Percentiles rank a stretch among this genome's conserved stretches.
Conservation (phyloP, 2,797 vertebrate genomes). For the Buceros bicornis region DNA sequence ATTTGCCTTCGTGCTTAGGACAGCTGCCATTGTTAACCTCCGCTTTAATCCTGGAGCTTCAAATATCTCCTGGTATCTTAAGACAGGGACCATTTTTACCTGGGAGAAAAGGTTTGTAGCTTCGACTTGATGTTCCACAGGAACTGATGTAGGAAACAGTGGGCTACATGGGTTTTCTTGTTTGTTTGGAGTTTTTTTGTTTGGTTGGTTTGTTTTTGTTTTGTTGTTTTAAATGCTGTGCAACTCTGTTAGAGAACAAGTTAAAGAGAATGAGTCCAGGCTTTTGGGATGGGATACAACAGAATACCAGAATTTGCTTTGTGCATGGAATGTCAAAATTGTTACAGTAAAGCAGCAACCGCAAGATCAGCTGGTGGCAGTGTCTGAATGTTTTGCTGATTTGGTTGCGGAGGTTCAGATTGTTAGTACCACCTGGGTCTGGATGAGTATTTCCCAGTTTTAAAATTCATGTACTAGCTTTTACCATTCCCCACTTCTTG, state of each 20-base stretch:
- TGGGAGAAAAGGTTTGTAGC: not conserved
- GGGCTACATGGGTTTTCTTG: rapidly evolving
- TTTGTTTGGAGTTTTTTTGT: rapidly evolving
- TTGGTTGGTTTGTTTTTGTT: no score
- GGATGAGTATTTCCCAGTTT: not conserved
- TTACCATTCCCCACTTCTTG: not conserved
- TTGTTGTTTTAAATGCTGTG: not conserved
- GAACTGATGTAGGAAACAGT: not conserved
- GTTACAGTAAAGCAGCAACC: not conserved
- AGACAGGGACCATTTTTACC: not conserved
- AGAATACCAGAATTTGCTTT: not conserved
- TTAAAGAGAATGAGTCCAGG: not conserved
- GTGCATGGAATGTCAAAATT: not conserved
- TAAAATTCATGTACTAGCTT: not conserved
- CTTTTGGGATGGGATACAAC: not conserved
- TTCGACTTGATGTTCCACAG: not conserved
- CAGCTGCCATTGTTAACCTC: not conserved
- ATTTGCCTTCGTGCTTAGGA: not conserved
- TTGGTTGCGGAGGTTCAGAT: not conserved
- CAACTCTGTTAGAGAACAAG: not conserved
- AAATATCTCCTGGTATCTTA: not conserved
- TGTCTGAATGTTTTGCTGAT: not conserved
- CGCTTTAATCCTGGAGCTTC: not conserved
- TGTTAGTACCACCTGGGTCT: not conserved
- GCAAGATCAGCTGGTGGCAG: not conserved